phyloP scores from a whole-genome alignment of 2,888 invertebrate species.

The Orchesella flavescens region DNA sequence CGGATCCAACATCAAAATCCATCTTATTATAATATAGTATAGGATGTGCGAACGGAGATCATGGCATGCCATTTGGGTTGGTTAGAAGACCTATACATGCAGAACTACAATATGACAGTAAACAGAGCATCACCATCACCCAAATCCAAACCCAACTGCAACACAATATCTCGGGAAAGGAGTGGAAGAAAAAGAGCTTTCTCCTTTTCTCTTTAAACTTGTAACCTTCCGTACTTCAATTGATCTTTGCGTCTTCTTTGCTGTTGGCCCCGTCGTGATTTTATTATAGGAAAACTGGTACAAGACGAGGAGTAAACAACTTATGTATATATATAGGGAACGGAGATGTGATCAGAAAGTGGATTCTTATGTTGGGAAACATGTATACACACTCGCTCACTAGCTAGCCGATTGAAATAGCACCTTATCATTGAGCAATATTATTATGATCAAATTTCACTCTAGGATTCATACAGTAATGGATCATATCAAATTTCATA shows the following conservation, averaged over 20 bases:
- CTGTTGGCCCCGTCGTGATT: neutral
- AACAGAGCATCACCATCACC: no score
- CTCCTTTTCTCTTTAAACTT: conserved; percentile 22
- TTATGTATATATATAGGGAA: conserved; percentile 1
- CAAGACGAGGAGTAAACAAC: conserved; percentile 23
- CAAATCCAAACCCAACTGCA: no score
- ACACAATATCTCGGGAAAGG: neutral
- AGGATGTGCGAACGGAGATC: neutral
- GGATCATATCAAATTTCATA: conserved; percentile 9
- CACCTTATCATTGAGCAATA: conserved; percentile 23
- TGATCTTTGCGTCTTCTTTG: conserved; percentile 4
- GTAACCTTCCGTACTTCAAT: conserved; percentile 6
- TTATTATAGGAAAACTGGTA: conserved; percentile 1
- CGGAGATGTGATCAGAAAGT: conserved; percentile 16
- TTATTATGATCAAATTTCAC: conserved; percentile 25
- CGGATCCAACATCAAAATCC: conserved; percentile 60
- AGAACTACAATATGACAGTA: no score
- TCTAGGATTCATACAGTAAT: neutral
- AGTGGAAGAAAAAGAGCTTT: conserved; percentile 19
- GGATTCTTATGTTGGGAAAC: neutral
- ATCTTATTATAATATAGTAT: conserved; percentile 34
- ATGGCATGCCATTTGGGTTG: no score
- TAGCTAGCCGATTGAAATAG: conserved; percentile 14
- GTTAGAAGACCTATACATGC: no score
- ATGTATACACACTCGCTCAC: neutral